Conservation (phyloP, 2,797 vertebrate genomes). For the Telmatherina bonti region DNA sequence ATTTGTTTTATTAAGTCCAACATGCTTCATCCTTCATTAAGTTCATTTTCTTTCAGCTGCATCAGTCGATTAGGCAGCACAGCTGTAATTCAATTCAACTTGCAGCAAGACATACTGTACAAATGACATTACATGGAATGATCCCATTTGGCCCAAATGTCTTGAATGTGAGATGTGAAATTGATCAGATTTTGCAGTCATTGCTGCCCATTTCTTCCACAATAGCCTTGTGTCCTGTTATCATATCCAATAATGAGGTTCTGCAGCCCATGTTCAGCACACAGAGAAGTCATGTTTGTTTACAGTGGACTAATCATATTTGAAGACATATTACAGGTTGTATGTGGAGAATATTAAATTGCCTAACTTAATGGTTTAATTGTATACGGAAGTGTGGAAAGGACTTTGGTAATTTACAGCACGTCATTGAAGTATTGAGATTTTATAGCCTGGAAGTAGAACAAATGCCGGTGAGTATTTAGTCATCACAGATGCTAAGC, state of each 20-base stretch:
- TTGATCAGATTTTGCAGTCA: neutral
- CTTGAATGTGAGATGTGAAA: neutral
- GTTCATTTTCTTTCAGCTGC: constrained; percentile 34
- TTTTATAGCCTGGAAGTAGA: neutral
- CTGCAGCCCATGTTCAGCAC: constrained; percentile 46
- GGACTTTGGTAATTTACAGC: neutral
- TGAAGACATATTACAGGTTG: neutral
- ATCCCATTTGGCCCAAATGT: too few relatives aligned
- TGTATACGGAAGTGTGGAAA: neutral
- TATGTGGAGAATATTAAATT: neutral
- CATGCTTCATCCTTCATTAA: constrained; percentile 28
- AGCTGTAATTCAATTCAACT: constrained; percentile 31
- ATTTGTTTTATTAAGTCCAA: constrained; percentile 21
- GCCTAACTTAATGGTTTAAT: neutral
- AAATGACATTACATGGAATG: constrained; percentile 12
- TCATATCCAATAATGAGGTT: constrained; percentile 30
- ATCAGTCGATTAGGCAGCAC: constrained; percentile 40
- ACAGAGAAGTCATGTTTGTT: neutral
- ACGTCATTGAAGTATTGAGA: neutral
- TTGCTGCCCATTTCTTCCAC: neutral
- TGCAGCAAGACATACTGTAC: constrained; percentile 12
- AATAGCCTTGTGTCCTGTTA: constrained; percentile 21
- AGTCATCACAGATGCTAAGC: too few relatives aligned
- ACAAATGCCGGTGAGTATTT: too few relatives aligned
- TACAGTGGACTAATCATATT: constrained; percentile 1